Evolutionary conservation across 2,888 invertebrate genomes (phyloP), one percentile per base, ranked within the genome.

Genomic region (Theodoxus fluviatilis): DNA sequence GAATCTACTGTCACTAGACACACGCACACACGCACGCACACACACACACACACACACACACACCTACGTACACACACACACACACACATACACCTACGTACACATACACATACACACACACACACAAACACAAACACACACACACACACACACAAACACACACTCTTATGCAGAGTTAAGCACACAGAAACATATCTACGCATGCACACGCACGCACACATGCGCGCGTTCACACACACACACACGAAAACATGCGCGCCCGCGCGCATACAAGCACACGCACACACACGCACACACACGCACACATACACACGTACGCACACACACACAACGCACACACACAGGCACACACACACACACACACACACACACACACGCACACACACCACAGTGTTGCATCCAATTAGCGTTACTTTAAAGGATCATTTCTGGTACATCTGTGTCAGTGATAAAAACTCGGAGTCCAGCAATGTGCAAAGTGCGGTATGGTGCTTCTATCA

Each of bases 61-160:
- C n/a, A n/a, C n/a, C n/a, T n/a, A n/a, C n/a, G n/a, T n/a, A n/a
- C n/a, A n/a, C n/a, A n/a, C n/a, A n/a, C n/a, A n/a, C n/a, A n/a
- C n/a, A n/a, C n/a, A n/a, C n/a, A n/a, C n/a, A n/a, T n/a, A n/a
- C n/a, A n/a, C n/a, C n/a, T n/a, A n/a, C n/a, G n/a, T n/a, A 43
- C 9, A 43, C 9, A 43, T 7, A 43, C 9, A 43, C 9, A 43
- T 7, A 43, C 15, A 52, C 52, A 52, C 52, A 52, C 52, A 52
- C 52, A 52, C 52, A 52, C 52, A 52, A n/a, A 52, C 52, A 52
- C 52, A 52, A n/a, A 52, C 52, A 52, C 52, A 52, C 52, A 52
- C 52, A 52, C 52, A 52, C 52, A 52, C 52, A 52, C 52, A 52
- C 52, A 52, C 52, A 52, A n/a, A 52, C 52, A 52, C 52, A 52